These are phyloP conservation scores for Ganaspis brasiliensis DNA, from an alignment of 2,888 invertebrate species.

Conservation along the genomic window DNA sequence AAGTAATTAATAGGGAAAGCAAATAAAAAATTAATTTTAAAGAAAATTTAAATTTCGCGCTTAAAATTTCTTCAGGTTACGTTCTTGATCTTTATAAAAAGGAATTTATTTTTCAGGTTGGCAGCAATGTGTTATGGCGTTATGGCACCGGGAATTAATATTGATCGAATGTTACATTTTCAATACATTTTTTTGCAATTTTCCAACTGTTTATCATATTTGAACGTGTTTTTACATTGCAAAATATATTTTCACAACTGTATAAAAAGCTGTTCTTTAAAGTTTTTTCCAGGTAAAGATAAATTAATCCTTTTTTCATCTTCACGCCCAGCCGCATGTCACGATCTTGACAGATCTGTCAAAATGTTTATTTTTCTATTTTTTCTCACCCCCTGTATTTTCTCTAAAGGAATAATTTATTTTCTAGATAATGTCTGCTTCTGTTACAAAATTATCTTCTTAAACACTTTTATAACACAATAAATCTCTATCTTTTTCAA, in stretches of 20 bases:
- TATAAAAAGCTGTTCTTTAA: neutral
- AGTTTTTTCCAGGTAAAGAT: constrained; percentile 22
- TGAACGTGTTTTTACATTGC: constrained; percentile 1
- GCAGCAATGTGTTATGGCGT: neutral
- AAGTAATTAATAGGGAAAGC: too few species aligned
- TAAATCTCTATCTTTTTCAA: too few species aligned
- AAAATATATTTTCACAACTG: neutral
- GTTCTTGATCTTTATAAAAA: neutral
- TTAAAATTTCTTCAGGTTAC: neutral
- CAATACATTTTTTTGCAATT: neutral
- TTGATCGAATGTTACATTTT: constrained; percentile 40
- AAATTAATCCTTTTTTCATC: neutral
- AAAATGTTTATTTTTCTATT: constrained; percentile 24
- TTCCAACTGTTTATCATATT: neutral
- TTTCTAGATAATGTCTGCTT: neutral
- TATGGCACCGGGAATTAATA: constrained; percentile 28
- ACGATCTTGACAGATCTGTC: constrained; percentile 23
- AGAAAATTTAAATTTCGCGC: neutral
- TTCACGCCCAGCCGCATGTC: constrained; percentile 27
- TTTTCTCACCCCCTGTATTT: neutral
- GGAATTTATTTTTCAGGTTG: neutral
- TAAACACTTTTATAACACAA: too few species aligned
- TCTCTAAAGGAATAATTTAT: too few species aligned
- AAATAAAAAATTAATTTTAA: too few species aligned
- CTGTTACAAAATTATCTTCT: too few species aligned